Evolutionary conservation across 2,113 vertebrate genomes (phyloP), one percentile per base, ranked within the genome.

Genomic region (Sinocyclocheilus maitianheensis): DNA sequence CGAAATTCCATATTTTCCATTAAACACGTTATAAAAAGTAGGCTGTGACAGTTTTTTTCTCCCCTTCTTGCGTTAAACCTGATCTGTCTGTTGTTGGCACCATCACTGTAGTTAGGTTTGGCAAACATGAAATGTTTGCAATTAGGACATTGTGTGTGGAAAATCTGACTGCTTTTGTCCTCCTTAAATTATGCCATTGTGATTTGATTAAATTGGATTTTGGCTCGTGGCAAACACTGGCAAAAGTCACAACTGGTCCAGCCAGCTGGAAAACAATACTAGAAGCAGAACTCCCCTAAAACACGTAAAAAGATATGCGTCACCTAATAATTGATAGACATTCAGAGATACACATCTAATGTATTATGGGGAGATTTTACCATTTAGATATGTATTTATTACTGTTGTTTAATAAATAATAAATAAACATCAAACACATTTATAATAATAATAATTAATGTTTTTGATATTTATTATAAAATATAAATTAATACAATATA

Each of bases 141-240:
- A 12, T 71, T 83, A 51, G 46, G 48, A 51, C 22, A 20, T 65
- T 71, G 51, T 11, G n/a, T 65, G 77, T 84, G 89, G 84, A 90
- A 90, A 91, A 88, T 85, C 46, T 84, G 77, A 86, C 85, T 85
- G 75, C 60, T 81, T 87, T 88, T 85, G 85, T 89, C 86, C 76
- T 86, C 58, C 55, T 80, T 74, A 81, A 83, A 87, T 80, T 12
- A 62, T 43, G 78, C 8, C 43, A 46, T 65, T 81, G 37, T 46
- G 79, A 89, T 89, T n/a, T 37, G 74, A 81, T 83, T 90, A 71
- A 75, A 79, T 40, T 83, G 77, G 78, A 63, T 71, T 69, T 85
- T 89, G 87, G 87, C 85, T 81, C 72, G 62, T 84, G 86, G 86
- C 86, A 85, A 69, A 55, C 26, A 20, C 76, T 88, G 77, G 40